A percentile compares a stretch with the other conserved stretches of the same genome.
Conservation (phyloP, 2,888 invertebrate species). For the Crioceris asparagi region DNA sequence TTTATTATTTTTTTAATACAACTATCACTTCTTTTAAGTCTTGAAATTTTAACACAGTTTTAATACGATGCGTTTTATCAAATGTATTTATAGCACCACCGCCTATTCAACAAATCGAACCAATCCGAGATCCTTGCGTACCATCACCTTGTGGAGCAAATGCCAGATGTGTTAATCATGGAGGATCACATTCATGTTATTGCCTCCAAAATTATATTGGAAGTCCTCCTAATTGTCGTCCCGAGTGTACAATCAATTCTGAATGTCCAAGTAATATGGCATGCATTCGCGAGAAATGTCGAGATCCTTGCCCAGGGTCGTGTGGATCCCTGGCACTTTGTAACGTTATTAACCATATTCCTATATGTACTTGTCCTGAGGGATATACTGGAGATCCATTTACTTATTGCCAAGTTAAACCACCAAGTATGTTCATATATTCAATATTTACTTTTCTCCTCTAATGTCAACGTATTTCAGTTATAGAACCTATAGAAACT, state of each 20-base stretch:
- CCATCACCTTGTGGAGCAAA: conserved; percentile 51
- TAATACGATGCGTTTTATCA: neutral
- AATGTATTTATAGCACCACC: conserved; percentile 18
- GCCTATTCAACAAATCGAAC: conserved; percentile 17
- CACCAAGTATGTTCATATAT: conserved; percentile 26
- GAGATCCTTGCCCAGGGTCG: conserved; percentile 53
- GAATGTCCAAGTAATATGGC: conserved; percentile 44
- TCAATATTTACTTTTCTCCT: neutral
- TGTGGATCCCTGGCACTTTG: conserved; percentile 54
- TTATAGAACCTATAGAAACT: conserved; percentile 31
- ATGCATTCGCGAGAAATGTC: conserved; percentile 47
- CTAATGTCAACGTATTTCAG: conserved; percentile 11
- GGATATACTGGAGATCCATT: conserved; percentile 56
- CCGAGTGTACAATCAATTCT: conserved; percentile 44
- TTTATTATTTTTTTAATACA: neutral
- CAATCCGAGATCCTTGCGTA: conserved; percentile 38
- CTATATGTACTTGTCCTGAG: conserved; percentile 53
- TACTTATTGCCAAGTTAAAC: conserved; percentile 31
- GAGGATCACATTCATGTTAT: conserved; percentile 43
- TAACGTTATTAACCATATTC: conserved; percentile 54
- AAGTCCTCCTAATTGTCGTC: conserved; percentile 44
- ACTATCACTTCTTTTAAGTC: neutral
- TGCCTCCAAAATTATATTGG: conserved; percentile 43
- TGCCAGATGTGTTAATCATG: conserved; percentile 43
- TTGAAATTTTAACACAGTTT: neutral